A percentile compares a stretch with the other conserved stretches of the same genome.
Conservation (phyloP, 2,888 invertebrate genomes). For the Dryomyza anilis region DNA sequence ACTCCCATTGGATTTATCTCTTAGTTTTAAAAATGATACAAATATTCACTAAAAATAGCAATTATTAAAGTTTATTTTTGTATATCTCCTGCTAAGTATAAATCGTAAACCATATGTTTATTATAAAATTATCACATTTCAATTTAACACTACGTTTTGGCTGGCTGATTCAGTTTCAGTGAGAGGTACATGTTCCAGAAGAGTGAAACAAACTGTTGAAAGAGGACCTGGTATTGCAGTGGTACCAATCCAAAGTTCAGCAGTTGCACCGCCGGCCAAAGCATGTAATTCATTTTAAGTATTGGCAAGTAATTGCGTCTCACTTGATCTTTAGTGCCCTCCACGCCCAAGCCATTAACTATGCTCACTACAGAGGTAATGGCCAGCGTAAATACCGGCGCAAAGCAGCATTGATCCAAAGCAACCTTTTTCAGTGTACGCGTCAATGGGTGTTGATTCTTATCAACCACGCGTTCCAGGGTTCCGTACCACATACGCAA, state of each 20-base stretch:
- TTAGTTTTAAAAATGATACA: no score
- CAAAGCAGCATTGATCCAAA: constrained; percentile 47
- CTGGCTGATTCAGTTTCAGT: constrained; percentile 68
- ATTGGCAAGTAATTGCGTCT: constrained; percentile 39
- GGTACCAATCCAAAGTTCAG: constrained; percentile 85
- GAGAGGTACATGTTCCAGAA: constrained; percentile 88
- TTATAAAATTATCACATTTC: no score
- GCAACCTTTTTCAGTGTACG: constrained; percentile 51
- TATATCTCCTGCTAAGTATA: no score
- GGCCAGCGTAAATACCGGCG: constrained; percentile 45
- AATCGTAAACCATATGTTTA: no score
- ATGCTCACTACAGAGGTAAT: constrained; percentile 45
- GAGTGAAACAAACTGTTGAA: constrained; percentile 77
- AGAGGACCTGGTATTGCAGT: constrained; percentile 78
- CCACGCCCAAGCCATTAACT: constrained; percentile 41
- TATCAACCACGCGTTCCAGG: constrained; percentile 42
- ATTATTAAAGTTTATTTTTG: no score
- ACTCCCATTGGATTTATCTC: no score
- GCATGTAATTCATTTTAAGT: constrained; percentile 43
- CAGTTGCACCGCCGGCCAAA: constrained; percentile 71
- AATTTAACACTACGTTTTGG: no score
- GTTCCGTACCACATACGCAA: constrained; percentile 48
- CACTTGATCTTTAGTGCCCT: constrained; percentile 35
- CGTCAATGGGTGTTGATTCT: constrained; percentile 36
- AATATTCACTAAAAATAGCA: no score